These are phyloP conservation scores for Cantharis flavilabris DNA, from an alignment of 2,888 invertebrate genomes.

Conservation along the genomic window DNA sequence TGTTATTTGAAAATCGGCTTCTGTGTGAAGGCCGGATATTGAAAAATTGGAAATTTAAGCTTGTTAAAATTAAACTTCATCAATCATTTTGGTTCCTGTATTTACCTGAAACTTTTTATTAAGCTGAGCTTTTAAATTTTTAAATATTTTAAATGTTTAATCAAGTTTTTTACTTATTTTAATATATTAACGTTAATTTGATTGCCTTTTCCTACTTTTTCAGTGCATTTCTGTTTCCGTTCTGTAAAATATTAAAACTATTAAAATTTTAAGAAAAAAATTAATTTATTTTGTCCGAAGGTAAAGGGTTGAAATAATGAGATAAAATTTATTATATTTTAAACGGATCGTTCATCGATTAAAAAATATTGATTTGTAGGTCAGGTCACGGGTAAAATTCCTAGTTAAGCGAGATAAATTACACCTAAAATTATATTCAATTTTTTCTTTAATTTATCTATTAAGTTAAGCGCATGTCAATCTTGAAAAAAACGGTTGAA, in stretches of 20 bases:
- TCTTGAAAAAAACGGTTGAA: slow-evolving; percentile 34
- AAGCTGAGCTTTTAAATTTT: neutral
- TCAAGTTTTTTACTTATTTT: neutral
- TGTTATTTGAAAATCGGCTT: slow-evolving; percentile 22
- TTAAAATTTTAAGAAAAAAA: neutral
- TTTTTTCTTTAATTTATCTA: neutral
- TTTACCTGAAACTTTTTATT: slow-evolving; percentile 31
- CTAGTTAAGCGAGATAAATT: slow-evolving; percentile 30
- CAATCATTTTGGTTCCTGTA: slow-evolving; percentile 41
- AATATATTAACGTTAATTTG: neutral
- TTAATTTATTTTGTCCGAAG: neutral
- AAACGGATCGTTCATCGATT: slow-evolving; percentile 24
- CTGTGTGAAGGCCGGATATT: slow-evolving; percentile 37
- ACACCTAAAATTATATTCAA: neutral
- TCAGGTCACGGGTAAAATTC: neutral
- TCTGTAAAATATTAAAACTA: neutral
- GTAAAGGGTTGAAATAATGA: slow-evolving; percentile 9
- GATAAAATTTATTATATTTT: slow-evolving; percentile 14
- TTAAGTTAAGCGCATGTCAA: slow-evolving; percentile 16
- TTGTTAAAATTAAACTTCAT: slow-evolving; percentile 30
- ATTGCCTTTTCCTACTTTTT: slow-evolving; percentile 3
- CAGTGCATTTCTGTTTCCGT: neutral
- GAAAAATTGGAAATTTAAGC: slow-evolving; percentile 39
- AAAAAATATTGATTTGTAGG: slow-evolving; percentile 30
- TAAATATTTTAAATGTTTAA: neutral